Evolutionary conservation across 2,888 invertebrate species (phyloP), one percentile per base, ranked within the genome.

Genomic region (Oligia latruncula): DNA sequence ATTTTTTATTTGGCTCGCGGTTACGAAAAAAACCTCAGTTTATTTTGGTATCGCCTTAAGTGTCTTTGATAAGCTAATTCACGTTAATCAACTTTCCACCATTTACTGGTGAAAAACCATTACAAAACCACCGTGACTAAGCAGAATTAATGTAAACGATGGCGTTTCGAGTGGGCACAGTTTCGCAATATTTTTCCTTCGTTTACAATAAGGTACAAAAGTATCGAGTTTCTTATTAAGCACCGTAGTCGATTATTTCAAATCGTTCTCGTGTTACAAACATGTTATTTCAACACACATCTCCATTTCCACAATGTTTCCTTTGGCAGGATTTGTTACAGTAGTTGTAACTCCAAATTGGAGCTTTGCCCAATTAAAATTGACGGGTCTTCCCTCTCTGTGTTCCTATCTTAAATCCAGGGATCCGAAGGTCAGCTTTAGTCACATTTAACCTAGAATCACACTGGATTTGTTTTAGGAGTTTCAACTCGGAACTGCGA

Each of bases 221-320:
- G 65, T 72, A 77, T 83, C 72, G 74, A 70, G 66, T 84, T 84
- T 52, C 87, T 70, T 83, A 78, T 73, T 66, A 43, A 49, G 67
- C 80, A 29, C 43, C 3, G 62, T 15, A 20, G 29, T 49, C 55
- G 62, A 17, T 70, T 70, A 72, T 70, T 74, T 43, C 60, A 62
- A 82, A 75, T 70, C 66, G 35, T 70, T 65, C 60, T 72, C 74
- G n/a, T 35, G 43, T 85, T 83, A 80, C 85, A 74, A 29, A 81
- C n/a, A 40, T 65, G 64, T 68, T 71, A 68, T 86, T 78, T 49
- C 87, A 72, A 68, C 40, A 86, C 17, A 68, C n/a, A 55, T 40
- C 40, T 62, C 23, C 20, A 62, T 75, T 70, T 66, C n/a, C 72
- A n/a, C 58, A 65, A 5, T 83, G 58, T 77, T 78, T 78, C 73